Evolutionary conservation across 2,797 vertebrate genomes (phyloP), one percentile per base, ranked within the genome.

Genomic region (Garrulus glandarius): DNA sequence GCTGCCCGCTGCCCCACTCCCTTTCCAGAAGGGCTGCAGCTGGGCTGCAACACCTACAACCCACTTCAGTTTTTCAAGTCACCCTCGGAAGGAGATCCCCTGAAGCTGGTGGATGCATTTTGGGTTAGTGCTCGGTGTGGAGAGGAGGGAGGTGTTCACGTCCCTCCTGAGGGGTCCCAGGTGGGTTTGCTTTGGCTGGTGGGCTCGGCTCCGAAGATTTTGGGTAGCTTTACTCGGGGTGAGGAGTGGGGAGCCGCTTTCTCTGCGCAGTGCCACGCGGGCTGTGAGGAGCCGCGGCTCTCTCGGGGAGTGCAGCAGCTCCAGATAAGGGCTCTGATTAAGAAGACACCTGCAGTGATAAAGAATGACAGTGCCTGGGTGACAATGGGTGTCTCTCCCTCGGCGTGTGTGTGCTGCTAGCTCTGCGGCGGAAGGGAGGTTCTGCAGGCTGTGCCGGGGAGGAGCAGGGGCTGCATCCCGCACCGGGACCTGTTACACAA

Each of bases 291-390:
- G 56, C 68, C 6, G 2, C 3, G 43, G 76, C 86, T 92, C 29
- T 1, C 57, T 32, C 16, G 1, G 59, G 85, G 11, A 60, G 36
- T 0, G 19, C 76, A 7, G 79, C 63, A 34, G 67, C 84, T 69
- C 34, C 2, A 56, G 91, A 52, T 20, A 23, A 71, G 5, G 26
- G n/a, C 74, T 93, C 52, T 87, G 93, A 84, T 87, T 30, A 43
- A 72, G 81, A 43, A 60, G 81, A 53, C 77, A 64, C 78, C 79
- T 70, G 93, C 97, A 57, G 96, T 29, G 91, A 61, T 43, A 74
- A 92, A 52, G 96, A 76, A 49, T 74, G 94, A 57, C 79, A 39
- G 70, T 4, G 75, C 81, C n/a, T 13, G 70, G 56, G 83, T 87
- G 94, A 89, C 77, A 60, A 20, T 21, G 30, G 30, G 21, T 6